Base-by-base conservation (phyloP, 2,113 vertebrate genomes). In the Empidonax alnorum region DNA sequence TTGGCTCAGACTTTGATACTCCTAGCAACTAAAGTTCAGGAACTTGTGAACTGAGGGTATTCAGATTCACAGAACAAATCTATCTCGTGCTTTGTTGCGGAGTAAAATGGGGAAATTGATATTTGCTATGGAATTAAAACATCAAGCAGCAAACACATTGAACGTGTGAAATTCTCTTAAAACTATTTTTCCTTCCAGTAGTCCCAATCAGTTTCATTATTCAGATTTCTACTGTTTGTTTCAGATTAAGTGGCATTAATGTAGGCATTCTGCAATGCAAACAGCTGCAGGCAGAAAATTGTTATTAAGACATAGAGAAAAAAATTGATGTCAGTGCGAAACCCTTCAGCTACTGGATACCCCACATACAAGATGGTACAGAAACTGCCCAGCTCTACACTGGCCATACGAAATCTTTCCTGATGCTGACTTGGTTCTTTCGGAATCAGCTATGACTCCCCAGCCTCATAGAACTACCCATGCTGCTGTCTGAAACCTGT, bases 21-120 rank as follows among this genome's bases (percentile, higher is more conserved):
- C 78, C 84, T 72, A 93, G 87, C 78, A 94, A 85, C 77, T 28
- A n/a, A 69, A 80, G 67, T 89, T 93, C 85, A 95, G 76, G 75
- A 91, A 90, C 52, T 73, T 71, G 67, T 53, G 87, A 85, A 85
- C 55, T 17, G 21, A 93, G 50, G 13, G 31, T 62, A 83, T 77
- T 67, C 52, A 55, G n/a, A 88, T 59, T 37, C 50, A 56, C n/a
- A 77, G 50, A 77, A 68, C 3, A 89, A 83, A 75, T 28, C 18
- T 76, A 17, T 24, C 47, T 9, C 0, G 0, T 56, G 24, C 67
- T 80, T 59, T 80, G 16, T 46, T 84, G 69, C 44, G 61, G 35
- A 86, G 35, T 16, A 74, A 71, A 71, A 75, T 63, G 12, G 47
- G 77, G 80, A 65, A 79, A 62, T 11, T 4, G 41, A 83, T 33